Evolutionary conservation across 1,140 invertebrate genomes (phyloP).

Genomic region (Hylaeus anthracinus): DNA sequence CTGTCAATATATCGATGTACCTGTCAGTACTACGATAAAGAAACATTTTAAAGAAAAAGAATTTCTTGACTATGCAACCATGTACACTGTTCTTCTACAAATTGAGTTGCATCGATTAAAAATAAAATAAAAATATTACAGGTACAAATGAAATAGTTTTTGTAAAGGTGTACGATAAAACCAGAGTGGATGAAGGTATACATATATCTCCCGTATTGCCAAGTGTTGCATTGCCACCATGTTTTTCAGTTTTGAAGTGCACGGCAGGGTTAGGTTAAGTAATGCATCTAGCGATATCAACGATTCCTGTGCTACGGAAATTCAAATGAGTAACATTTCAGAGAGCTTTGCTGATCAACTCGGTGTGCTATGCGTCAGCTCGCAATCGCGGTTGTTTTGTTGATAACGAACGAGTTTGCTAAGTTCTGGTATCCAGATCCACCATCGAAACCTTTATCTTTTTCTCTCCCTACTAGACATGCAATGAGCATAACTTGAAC

Average conservation of each 20-base stretch:
- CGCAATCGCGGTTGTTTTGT: neutral
- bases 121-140: neutral
- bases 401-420: slow-evolving; percentile 17
- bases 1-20: no score
- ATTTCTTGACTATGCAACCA: neutral
- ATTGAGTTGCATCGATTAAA: neutral
- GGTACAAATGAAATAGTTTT: slow-evolving; percentile 2
- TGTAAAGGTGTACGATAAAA: neutral
- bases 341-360: slow-evolving; percentile 5
- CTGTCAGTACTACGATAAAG: no score
- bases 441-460: slow-evolving; percentile 21
- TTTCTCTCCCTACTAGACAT: slow-evolving; percentile 27
- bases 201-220: slow-evolving; percentile 26
- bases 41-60: neutral
- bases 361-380: slow-evolving; percentile 3
- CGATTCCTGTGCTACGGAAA: neutral
- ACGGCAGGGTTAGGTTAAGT: no score
- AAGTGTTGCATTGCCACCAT: slow-evolving; percentile 30
- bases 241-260: slow-evolving; percentile 34
- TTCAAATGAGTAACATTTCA: neutral
- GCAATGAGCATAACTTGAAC: slow-evolving; percentile 48
- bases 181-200: slow-evolving; percentile 13
- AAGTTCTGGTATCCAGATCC: slow-evolving; percentile 22
- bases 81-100: no score
- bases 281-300: neutral